Base-by-base conservation (phyloP, 2,888 invertebrate species). In the Incurvaria masculella region DNA sequence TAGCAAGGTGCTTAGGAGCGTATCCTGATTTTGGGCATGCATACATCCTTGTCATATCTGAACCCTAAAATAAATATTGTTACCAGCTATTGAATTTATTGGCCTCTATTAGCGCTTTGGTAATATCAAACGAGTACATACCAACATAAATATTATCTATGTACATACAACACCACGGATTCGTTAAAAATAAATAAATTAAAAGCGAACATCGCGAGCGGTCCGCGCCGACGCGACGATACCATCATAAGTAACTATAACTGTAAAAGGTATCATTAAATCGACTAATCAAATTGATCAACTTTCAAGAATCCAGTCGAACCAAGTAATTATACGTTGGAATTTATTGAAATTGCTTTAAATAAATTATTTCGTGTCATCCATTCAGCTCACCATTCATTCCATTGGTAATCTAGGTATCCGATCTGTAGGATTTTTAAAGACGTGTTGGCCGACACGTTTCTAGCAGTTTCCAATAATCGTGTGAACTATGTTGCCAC, bases 211-310 rank as follows among this genome's bases (percentile, higher is more conserved):
- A 43, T 18, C 27, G 42, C n/a, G 41, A 19, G 20, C 23, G 20
- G 19, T 26, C 18, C 21, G n/a, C n/a, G n/a, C n/a, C n/a, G n/a
- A n/a, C n/a, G n/a, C n/a, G n/a, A n/a, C n/a, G 40, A 48, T 44
- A 48, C 20, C 5, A 16, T 42, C 23, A 27, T 17, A n/a, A 38
- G n/a, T 27, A 23, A 20, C 16, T 10, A 1, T 70, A 72, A 70
- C 70, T 66, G 71, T 73, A 71, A 71, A 65, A 65, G 59, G 60
- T 61, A 65, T 67, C 66, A 69, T 69, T 69, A 69, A 70, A 69
- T 69, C 14, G 64, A 70, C 70, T 69, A 69, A 71, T 70, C 69
- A 72, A 71, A 69, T 33, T 67, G 66, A 67, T 68, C 66, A 68
- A 69, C 65, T 66, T 63, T 64, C 64, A 69, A 70, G 68, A 70